Base-by-base conservation (phyloP, 1,140 invertebrate genomes). In the Phymorhynchus buccinoides region DNA sequence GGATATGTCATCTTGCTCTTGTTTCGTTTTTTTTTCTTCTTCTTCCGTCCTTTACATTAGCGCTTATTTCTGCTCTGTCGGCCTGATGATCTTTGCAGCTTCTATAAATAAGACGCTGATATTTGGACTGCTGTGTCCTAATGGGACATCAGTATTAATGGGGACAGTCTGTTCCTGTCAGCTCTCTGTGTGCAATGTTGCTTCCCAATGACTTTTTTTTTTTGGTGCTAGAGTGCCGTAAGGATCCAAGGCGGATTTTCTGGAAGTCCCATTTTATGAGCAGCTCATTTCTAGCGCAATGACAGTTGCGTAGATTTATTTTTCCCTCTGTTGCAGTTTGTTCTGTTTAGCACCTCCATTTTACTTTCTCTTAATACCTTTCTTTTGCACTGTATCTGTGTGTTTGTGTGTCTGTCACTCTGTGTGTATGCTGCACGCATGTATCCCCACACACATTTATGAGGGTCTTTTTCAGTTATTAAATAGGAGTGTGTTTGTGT, bases 121-220 rank as follows among this genome's bases (percentile, higher is more conserved):
- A 27, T 27, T 62, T 62, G 18, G n/a, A 6, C 22, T 4, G 6
- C n/a, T 62, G 14, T 62, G 14, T 9, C 12, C 12, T 62, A 62
- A 62, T 62, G 56, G 56, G 56, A 62, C 56, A 62, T 62, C 56
- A 62, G 22, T 62, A 52, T 52, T 52, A 52, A 52, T 52, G 48
- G 56, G 56, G 56, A 62, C 56, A 62, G 56, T 14, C 56, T 62
- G 22, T 62, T 27, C 12, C 22, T 1, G 56, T 62, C 18, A 22
- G 56, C 56, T 6, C 56, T 27, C 56, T 4, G 56, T 18, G 56
- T 4, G n/a, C 48, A 52, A 27, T 22, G n/a, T 62, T 62, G 22
- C 22, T 62, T 62, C 56, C 56, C 22, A 18, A 52, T 52, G 48
- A n/a, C n/a, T n/a, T n/a, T n/a, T n/a, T n/a, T 52, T 14, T 18